Conservation (phyloP, 1,140 invertebrate species). For the Ridgeia piscesae region DNA sequence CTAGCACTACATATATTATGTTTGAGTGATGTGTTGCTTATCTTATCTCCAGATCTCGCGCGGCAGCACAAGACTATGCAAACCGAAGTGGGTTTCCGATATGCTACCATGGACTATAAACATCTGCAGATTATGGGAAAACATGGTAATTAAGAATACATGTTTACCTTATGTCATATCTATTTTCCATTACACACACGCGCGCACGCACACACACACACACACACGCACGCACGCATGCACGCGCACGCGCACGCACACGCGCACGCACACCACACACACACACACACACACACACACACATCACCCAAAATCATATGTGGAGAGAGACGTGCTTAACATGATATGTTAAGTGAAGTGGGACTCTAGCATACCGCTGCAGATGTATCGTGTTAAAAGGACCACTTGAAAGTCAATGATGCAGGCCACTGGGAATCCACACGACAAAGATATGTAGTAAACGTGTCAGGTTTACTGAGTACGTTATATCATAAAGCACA, state of each 20-base stretch:
- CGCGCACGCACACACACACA: no score
- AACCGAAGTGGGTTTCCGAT: constrained; percentile 45
- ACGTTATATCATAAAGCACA: no score
- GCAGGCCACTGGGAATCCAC: no score
- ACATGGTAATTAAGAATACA: background rate
- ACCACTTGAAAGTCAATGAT: no score
- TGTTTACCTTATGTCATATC: background rate
- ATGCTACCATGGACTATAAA: constrained; percentile 40
- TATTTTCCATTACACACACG: background rate
- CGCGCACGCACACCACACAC: no score
- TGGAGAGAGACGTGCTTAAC: background rate
- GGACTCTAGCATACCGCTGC: no score
- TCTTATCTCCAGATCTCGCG: constrained; percentile 41
- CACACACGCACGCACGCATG: no score
- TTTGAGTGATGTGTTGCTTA: background rate
- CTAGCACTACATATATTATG: background rate
- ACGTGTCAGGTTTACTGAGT: no score
- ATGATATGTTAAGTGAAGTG: background rate
- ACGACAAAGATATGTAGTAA: no score
- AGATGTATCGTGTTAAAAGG: no score
- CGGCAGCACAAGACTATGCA: constrained; percentile 55
- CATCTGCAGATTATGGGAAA: background rate
- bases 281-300: background rate
- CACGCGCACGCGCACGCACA: no score
- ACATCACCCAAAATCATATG: no score